These are phyloP conservation scores for Hyppa rectilinea DNA, from an alignment of 2,888 invertebrate species.

Conservation along the genomic window DNA sequence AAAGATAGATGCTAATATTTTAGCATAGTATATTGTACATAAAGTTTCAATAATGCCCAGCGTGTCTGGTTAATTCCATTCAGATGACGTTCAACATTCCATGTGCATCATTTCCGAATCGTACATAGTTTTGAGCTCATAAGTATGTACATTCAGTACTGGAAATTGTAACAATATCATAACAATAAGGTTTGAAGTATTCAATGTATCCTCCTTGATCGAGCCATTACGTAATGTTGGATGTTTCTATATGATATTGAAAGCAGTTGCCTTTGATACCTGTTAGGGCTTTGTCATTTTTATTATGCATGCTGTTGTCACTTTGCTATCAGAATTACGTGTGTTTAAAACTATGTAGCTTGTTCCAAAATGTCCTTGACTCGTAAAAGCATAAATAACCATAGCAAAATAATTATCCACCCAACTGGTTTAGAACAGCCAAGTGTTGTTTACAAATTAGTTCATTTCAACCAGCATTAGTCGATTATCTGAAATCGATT, in stretches of 20 bases:
- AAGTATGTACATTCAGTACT: too few relatives aligned
- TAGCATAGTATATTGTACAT: not conserved
- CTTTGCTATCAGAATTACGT: not conserved
- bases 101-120: not conserved
- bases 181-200: not conserved
- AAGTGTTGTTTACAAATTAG: conserved; percentile 57
- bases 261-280: not conserved
- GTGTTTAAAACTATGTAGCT: conserved; percentile 7
- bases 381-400: conserved; percentile 11
- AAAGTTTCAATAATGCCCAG: not conserved
- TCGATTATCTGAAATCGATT: conserved; percentile 52
- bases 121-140: not conserved
- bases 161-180: not conserved
- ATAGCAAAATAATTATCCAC: conserved; percentile 34
- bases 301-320: not conserved
- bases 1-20: not conserved
- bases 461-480: conserved; percentile 46
- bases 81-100: not conserved
- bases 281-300: not conserved
- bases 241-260: not conserved
- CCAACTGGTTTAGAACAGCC: conserved; percentile 42
- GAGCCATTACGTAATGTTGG: not conserved
- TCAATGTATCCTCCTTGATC: not conserved
- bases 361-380: conserved; percentile 26
- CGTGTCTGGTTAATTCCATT: not conserved